Evolutionary conservation across 2,113 vertebrate genomes (phyloP).

Genomic region (Mystacornis crossleyi): DNA sequence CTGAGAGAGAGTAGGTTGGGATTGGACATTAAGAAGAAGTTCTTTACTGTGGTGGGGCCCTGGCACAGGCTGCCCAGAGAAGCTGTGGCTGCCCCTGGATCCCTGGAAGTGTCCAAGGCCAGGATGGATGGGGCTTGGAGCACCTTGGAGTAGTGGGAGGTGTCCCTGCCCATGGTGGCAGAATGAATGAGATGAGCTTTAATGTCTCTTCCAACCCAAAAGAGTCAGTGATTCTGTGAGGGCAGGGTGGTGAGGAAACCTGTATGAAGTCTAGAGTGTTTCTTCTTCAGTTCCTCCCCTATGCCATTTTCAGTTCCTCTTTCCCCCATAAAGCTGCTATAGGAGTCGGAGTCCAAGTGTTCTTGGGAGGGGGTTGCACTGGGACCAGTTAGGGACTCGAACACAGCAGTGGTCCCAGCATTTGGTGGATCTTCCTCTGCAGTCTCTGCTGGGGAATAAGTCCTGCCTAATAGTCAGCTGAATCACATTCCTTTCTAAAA

Average conservation of each 20-base stretch:
- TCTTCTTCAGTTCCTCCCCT: not conserved
- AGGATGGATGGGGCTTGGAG: fast-evolving
- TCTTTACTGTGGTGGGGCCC: not conserved
- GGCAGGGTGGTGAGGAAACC: not conserved
- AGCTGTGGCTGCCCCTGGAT: not conserved
- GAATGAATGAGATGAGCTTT: not conserved
- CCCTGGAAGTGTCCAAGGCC: not conserved
- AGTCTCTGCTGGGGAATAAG: not conserved
- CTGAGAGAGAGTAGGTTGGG: not conserved
- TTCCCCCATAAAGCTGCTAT: not conserved
- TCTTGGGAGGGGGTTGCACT: not conserved
- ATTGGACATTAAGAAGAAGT: not conserved
- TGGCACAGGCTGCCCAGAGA: not conserved
- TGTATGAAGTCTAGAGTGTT: not conserved
- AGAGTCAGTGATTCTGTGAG: not conserved
- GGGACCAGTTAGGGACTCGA: not conserved
- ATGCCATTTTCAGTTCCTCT: not conserved
- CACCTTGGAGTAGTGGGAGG: fast-evolving
- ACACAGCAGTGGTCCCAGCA: not conserved
- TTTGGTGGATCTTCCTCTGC: not conserved
- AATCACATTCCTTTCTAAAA: not conserved
- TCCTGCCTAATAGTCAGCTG: not conserved
- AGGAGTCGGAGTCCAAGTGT: not conserved
- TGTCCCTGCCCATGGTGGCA: not conserved
- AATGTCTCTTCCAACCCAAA: not conserved